Conservation (phyloP, 2,113 vertebrate genomes). For the Carassius gibelio region DNA sequence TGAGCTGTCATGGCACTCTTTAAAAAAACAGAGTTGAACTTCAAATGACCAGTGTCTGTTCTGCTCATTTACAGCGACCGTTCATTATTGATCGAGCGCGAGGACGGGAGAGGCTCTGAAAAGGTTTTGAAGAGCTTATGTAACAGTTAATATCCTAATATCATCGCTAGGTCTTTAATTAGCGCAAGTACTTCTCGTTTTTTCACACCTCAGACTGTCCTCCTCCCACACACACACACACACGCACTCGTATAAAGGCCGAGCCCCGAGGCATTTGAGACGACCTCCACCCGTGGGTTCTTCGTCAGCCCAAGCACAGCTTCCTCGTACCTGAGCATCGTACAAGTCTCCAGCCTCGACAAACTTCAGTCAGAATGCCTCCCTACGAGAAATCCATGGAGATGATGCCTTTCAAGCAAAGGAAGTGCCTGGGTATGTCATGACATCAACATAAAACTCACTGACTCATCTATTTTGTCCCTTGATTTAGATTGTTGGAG, state of each 20-base stretch:
- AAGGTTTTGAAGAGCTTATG: constrained; percentile 15
- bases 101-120: neutral
- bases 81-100: constrained; percentile 12
- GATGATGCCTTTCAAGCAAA: constrained; percentile 78
- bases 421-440: constrained; percentile 78
- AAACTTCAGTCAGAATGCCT: constrained; percentile 69
- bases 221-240: neutral
- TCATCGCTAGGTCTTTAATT: constrained; percentile 49
- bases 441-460: neutral
- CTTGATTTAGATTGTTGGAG: no score
- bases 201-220: constrained; percentile 61
- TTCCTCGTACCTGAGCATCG: constrained; percentile 5
- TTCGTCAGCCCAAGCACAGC: constrained; percentile 62
- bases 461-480: no score
- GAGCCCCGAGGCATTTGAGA: constrained; percentile 57
- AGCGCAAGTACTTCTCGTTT: constrained; percentile 53
- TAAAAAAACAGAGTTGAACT: constrained; percentile 53
- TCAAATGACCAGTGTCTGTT: constrained; percentile 62
- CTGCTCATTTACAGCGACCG: constrained; percentile 34
- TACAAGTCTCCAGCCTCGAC: constrained; percentile 35
- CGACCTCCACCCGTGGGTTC: constrained; percentile 69
- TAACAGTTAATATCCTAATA: constrained; percentile 6
- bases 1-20: constrained; percentile 36
- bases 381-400: constrained; percentile 80
- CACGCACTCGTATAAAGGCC: constrained; percentile 65